Conservation (phyloP, 2,888 invertebrate species). For the Papilio gigon region DNA sequence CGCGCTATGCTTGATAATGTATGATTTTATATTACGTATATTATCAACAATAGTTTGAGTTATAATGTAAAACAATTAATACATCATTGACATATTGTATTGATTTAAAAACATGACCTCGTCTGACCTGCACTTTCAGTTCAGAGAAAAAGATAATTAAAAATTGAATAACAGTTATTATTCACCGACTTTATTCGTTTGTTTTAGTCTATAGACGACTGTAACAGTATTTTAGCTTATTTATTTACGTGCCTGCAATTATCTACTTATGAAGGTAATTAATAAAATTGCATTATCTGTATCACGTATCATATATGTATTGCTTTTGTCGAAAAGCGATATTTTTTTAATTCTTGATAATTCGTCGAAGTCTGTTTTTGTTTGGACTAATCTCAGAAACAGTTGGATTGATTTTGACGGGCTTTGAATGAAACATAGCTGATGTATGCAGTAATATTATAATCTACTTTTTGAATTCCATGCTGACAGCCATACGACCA, state of each 20-base stretch:
- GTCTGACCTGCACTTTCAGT: not conserved
- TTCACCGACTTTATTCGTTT: not conserved
- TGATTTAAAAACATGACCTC: constrained; percentile 4
- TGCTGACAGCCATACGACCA: too few species aligned
- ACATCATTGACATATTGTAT: not conserved
- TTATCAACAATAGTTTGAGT: constrained; percentile 19
- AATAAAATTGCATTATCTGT: too few species aligned
- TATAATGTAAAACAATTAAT: not conserved
- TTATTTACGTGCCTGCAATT: not conserved
- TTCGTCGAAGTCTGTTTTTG: too few species aligned
- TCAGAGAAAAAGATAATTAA: not conserved
- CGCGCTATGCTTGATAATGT: constrained; percentile 26
- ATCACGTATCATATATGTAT: too few species aligned
- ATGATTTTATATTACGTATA: constrained; percentile 29
- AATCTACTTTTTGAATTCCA: too few species aligned
- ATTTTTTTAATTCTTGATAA: too few species aligned
- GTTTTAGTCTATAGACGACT: not conserved
- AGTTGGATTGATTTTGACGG: too few species aligned
- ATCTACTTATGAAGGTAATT: not conserved
- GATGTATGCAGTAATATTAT: too few species aligned
- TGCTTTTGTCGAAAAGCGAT: too few species aligned
- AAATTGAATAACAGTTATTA: not conserved
- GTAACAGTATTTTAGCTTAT: not conserved
- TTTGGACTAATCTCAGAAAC: too few species aligned
- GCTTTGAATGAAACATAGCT: too few species aligned